Evolutionary conservation across 2,888 invertebrate genomes (phyloP), one percentile per base, ranked within the genome.

Genomic region (Melangyna quadrimaculata): DNA sequence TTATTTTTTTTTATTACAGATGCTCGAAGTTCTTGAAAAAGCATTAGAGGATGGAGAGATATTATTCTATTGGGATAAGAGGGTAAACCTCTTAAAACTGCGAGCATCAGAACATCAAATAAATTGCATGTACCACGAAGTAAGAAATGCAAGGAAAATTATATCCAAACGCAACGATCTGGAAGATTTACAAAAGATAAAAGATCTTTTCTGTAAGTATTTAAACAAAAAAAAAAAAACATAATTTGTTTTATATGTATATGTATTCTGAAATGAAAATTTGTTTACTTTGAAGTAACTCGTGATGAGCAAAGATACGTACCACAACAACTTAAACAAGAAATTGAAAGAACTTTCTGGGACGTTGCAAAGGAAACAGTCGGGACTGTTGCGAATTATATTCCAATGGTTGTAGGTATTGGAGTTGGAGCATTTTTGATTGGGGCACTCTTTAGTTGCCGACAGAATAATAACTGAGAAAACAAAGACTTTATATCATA

Each of bases 201-300:
- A 59, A 37, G 12, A 37, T 59, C 59, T 59, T n/a, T 81, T 81
- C 35, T 35, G 81, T 81, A 29, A 40, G 75, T 80, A 27, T 19
- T 0, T n/a, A 1, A 10, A 19, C 17, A 19, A 9, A 10, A 5
- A 29, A 29, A 29, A 10, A 40, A 40, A n/a, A 3, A 40, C 0
- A 10, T 51, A 57, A 12, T 57, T 57, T 0, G 1, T 19, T 57
- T 57, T 32, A 7, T 35, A 12, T 12, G 3, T 37, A 10, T 29
- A 1, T 32, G 12, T 22, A 27, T 27, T 61, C n/a, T 24, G 8
- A 22, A 2, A 9, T 61, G 7, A 37, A 61, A 2, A 12, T 32
- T 63, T 29, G 7, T 24, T 22, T 51, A n/a, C 35, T 24, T 22
- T 22, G 8, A 2, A 48, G 67, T 67, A 35, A 37, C 65, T 5